Base-by-base conservation (phyloP, 2,113 vertebrate species). In the Nannobrachium achirus region DNA sequence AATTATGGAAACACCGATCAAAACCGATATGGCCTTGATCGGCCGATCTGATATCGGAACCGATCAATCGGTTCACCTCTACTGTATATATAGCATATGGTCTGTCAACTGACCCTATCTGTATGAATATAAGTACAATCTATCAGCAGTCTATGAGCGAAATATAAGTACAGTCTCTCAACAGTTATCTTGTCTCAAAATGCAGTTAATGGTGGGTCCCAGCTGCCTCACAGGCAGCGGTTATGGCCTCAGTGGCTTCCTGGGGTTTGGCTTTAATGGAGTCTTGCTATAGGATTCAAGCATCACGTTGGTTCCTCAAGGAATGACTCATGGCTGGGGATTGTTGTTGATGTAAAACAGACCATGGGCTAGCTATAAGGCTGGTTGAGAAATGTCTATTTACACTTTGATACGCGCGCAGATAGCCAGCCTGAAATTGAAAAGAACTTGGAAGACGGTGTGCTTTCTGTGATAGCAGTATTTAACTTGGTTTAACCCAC, bases 281-380 rank as follows among this genome's bases (percentile, higher is more conserved):
- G 33, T 38, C 0, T 51, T 13, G 18, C 11, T 40, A 10, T 41
- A 56, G 25, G 13, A 57, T 40, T 42, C 56, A 75, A 69, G 8
- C 67, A 61, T 78, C 41, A 11, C 5, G 0, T 59, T 20, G 10
- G 8, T 18, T 63, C 48, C 50, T 60, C 1, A 25, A 75, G 16
- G 33, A 57, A 49, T 80, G 59, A 76, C 38, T 85, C 48, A 66
- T 13, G 40, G 51, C 42, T 52, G 33, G 68, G 10, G 16, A 62
- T 18, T 45, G 63, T 10, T 53, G 45, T 71, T 76, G 55, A 78
- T 33, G 57, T 73, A 8, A 66, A 82, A 64, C 14, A 6, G 41
- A 15, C 58, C 8, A 6, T 20, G 13, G 1, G 16, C 49, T 42
- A 4, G 13, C 67, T 1, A 77, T 66, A 16, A 16, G 2, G 9